These are phyloP conservation scores for Lampris incognitus DNA, from an alignment of 2,113 vertebrate genomes.

Conservation along the genomic window DNA sequence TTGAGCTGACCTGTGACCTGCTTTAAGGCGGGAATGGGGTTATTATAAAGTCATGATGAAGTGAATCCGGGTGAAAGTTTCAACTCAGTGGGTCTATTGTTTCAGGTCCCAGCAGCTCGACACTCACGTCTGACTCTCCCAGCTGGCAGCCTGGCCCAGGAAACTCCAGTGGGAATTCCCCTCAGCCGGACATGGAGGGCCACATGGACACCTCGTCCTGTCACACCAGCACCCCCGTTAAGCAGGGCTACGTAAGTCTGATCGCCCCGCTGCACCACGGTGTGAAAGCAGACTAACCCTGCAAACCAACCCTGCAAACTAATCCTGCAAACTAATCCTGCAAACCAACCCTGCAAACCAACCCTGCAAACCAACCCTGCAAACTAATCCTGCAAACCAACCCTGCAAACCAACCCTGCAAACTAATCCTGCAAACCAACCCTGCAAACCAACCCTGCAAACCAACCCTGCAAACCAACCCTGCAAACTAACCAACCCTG, in stretches of 20 bases:
- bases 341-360: too few relatives aligned
- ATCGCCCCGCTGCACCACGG: not conserved
- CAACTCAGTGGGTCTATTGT: not conserved
- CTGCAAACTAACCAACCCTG: too few relatives aligned
- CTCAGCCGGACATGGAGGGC: slow-evolving; percentile 70
- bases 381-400: too few relatives aligned
- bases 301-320: too few relatives aligned
- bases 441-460: too few relatives aligned
- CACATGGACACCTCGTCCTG: slow-evolving; percentile 53
- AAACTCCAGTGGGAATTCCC: slow-evolving; percentile 65
- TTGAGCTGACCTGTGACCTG: not conserved
- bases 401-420: too few relatives aligned
- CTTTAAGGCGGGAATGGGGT: not conserved
- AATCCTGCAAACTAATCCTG: too few relatives aligned
- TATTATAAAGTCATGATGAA: not conserved
- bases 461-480: too few relatives aligned
- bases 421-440: too few relatives aligned
- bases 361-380: too few relatives aligned
- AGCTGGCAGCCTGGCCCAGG: slow-evolving; percentile 81
- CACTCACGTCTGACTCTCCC: slow-evolving; percentile 61
- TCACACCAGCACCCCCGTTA: slow-evolving; percentile 85
- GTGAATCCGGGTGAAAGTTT: not conserved
- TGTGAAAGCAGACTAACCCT: too few relatives aligned
- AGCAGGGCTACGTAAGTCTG: slow-evolving; percentile 86
- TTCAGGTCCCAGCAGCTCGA: slow-evolving; percentile 49